A percentile compares a stretch with the other conserved stretches of the same genome.
Conservation (phyloP, 2,113 vertebrate species). For the Onychostoma macrolepis region DNA sequence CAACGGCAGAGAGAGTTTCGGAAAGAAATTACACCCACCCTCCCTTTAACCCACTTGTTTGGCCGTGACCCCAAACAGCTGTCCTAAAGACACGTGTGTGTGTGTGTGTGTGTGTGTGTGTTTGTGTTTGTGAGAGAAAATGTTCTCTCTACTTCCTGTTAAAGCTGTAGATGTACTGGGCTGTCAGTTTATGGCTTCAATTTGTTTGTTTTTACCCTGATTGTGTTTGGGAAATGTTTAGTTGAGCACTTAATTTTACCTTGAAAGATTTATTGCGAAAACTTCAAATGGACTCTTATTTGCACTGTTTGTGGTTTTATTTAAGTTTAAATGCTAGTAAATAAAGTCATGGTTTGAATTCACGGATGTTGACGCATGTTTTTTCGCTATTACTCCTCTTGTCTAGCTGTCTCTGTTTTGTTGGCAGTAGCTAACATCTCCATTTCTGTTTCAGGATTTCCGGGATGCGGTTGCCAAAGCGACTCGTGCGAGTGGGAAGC, state of each 20-base stretch:
- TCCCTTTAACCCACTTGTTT: slow-evolving; percentile 49
- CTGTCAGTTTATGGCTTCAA: slow-evolving; percentile 11
- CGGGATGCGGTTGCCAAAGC: slow-evolving; percentile 87
- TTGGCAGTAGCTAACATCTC: not conserved
- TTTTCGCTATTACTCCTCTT: not conserved
- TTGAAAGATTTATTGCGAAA: not conserved
- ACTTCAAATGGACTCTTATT: not conserved
- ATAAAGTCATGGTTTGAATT: not conserved
- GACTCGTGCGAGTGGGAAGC: slow-evolving; percentile 86
- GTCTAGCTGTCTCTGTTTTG: not conserved
- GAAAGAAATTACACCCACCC: slow-evolving; percentile 52
- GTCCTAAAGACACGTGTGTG: slow-evolving; percentile 37
- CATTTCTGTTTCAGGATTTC: slow-evolving; percentile 83
- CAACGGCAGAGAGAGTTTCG: slow-evolving; percentile 38
- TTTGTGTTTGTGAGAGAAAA: slow-evolving; percentile 36
- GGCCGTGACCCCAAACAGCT: slow-evolving; percentile 54
- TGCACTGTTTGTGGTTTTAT: not conserved
- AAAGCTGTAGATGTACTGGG: slow-evolving; percentile 21
- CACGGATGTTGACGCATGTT: not conserved
- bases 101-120: slow-evolving; percentile 20
- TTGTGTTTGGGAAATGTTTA: not conserved
- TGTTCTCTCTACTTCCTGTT: slow-evolving; percentile 38
- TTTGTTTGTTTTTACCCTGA: not conserved
- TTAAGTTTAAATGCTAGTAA: not conserved
- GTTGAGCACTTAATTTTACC: not conserved